Evolutionary conservation across 2,113 vertebrate species (phyloP).

Genomic region (Cichladusa arquata): DNA sequence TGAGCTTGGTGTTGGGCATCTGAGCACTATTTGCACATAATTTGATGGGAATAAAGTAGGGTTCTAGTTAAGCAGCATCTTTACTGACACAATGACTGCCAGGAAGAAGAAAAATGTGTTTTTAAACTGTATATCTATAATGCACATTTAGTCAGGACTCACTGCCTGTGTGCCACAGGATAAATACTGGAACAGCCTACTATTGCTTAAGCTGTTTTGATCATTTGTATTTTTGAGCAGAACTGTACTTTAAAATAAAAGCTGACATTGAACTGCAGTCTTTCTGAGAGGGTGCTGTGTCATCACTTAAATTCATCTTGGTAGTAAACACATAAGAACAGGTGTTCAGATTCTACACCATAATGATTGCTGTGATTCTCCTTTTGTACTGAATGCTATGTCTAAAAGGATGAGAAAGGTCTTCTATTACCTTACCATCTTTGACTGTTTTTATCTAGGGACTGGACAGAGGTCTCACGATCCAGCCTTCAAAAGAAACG

Average conservation of each 20-base stretch:
- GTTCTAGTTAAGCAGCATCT: not conserved
- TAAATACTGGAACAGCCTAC: not conserved
- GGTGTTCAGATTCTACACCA: not conserved
- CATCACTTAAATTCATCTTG: not conserved
- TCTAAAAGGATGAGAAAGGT: not conserved
- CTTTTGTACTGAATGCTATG: not conserved
- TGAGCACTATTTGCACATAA: not conserved
- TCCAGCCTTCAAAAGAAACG: conserved; percentile 82
- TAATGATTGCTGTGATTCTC: not conserved
- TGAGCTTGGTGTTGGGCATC: not conserved
- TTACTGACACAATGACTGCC: not conserved
- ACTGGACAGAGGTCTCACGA: conserved; percentile 82
- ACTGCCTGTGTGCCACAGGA: not conserved
- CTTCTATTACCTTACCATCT: not conserved
- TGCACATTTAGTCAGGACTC: not conserved
- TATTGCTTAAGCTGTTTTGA: not conserved
- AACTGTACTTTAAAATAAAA: not conserved
- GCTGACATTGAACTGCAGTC: not conserved
- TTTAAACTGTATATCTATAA: not conserved
- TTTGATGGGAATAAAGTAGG: not conserved
- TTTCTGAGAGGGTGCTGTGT: not conserved
- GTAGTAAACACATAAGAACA: not conserved
- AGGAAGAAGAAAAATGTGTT: not conserved
- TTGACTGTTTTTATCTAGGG: conserved; percentile 30
- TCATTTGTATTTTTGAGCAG: not conserved